Percentiles rank a stretch among this genome's conserved stretches.
Conservation (phyloP, 2,888 invertebrate genomes). For the Drosophila borealis region DNA sequence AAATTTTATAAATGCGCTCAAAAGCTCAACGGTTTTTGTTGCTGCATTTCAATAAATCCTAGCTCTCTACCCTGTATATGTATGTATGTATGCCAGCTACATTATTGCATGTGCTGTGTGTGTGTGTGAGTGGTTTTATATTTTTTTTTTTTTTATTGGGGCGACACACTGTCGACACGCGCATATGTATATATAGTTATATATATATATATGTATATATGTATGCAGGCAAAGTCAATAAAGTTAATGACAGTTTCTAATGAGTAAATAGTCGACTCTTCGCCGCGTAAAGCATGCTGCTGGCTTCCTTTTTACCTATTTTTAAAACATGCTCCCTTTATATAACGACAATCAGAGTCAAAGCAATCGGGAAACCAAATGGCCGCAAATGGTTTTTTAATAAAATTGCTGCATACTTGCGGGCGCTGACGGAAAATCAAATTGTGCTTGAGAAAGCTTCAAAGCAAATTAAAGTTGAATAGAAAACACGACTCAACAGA, state of each 20-base stretch:
- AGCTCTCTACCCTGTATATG: slow-evolving; percentile 13
- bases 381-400: neutral
- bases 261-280: slow-evolving; percentile 44
- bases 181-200: neutral
- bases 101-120: slow-evolving; percentile 6
- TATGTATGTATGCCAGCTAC: neutral
- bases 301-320: slow-evolving; percentile 13
- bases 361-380: slow-evolving; percentile 21
- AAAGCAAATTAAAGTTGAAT: slow-evolving; percentile 26
- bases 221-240: slow-evolving; percentile 44
- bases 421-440: slow-evolving; percentile 11
- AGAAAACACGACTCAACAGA: neutral
- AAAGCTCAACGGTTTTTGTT: slow-evolving; percentile 11
- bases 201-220: neutral
- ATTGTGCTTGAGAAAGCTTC: neutral
- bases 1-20: slow-evolving; percentile 47
- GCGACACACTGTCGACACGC: slow-evolving; percentile 49
- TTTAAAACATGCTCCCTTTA: slow-evolving; percentile 22
- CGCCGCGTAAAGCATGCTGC: slow-evolving; percentile 7
- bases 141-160: slow-evolving; percentile 21
- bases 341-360: slow-evolving; percentile 41
- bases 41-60: slow-evolving; percentile 19
- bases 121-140: too few species aligned
- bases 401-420: slow-evolving; percentile 7
- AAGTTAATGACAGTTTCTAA: slow-evolving; percentile 55